Percentiles rank a stretch among this genome's conserved stretches.
These are phyloP conservation scores for Formicarius rufipectus DNA, from an alignment of 2,113 vertebrate species.

Conservation along the genomic window DNA sequence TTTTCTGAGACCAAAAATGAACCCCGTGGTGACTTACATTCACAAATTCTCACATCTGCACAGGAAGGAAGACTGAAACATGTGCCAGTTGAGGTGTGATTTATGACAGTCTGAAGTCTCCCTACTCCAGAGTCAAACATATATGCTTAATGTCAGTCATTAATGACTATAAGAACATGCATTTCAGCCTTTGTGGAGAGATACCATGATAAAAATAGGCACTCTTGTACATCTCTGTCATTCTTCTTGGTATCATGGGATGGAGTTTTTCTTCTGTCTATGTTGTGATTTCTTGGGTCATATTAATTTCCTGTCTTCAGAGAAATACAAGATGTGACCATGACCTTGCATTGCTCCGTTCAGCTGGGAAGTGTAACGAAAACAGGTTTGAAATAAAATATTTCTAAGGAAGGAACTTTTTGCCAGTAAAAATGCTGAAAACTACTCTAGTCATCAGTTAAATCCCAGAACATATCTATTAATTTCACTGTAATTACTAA, in stretches of 20 bases:
- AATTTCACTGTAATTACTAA: constrained; percentile 44
- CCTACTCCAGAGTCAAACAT: not conserved
- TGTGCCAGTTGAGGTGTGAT: not conserved
- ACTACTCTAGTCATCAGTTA: constrained; percentile 21
- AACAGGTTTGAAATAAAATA: constrained; percentile 42
- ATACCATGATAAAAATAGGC: not conserved
- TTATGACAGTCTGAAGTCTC: not conserved
- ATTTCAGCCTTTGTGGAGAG: not conserved
- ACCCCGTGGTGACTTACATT: not conserved
- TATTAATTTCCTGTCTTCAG: constrained; percentile 40
- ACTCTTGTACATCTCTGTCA: not conserved
- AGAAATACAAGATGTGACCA: not conserved
- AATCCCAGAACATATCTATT: constrained; percentile 44
- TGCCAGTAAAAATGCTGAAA: constrained; percentile 49
- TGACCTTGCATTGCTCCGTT: not conserved
- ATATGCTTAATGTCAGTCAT: not conserved
- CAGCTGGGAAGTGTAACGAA: constrained; percentile 28
- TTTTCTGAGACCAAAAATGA: not conserved
- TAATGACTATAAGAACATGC: not conserved
- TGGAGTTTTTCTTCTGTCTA: not conserved
- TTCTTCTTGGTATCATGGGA: not conserved
- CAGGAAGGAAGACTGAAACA: not conserved
- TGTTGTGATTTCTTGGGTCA: constrained; percentile 15
- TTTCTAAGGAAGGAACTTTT: constrained; percentile 15
- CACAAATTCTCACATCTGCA: not conserved